Evolutionary conservation across 2,888 invertebrate genomes (phyloP).

Genomic region (Sepioteuthis lessoniana): DNA sequence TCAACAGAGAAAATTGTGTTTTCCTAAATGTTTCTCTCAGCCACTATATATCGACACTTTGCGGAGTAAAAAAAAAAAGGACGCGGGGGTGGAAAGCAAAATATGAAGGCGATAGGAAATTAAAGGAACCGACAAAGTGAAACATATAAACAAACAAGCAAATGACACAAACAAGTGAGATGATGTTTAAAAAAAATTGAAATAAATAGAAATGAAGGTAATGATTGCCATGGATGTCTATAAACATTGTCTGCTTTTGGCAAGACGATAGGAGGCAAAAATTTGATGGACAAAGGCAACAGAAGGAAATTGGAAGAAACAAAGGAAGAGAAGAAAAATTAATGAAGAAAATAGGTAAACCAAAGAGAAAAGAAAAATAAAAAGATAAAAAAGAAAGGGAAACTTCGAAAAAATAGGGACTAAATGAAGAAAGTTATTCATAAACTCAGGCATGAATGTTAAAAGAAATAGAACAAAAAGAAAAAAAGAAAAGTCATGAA

Average conservation of each 20-base stretch:
- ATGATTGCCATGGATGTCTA: background rate
- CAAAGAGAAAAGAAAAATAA: background rate
- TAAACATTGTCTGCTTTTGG: conserved; percentile 3
- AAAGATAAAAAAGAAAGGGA: background rate
- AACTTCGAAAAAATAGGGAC: background rate
- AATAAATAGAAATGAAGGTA: conserved; percentile 2
- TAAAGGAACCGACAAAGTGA: background rate
- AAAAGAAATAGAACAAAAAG: background rate
- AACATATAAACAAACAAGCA: background rate
- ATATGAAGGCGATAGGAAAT: background rate
- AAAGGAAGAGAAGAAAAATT: background rate
- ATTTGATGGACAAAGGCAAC: background rate
- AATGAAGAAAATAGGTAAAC: background rate
- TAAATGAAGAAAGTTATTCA: background rate
- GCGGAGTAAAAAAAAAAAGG: background rate
- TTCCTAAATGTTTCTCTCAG: conserved; percentile 33
- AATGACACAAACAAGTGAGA: background rate
- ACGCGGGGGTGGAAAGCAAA: background rate
- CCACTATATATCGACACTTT: background rate
- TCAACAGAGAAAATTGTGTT: conserved; percentile 14
- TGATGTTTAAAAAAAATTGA: background rate
- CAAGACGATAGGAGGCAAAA: background rate
- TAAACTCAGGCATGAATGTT: background rate
- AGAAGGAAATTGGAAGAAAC: background rate
- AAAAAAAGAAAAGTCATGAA: background rate